These are phyloP conservation scores for Eptesicus fuscus DNA, from an alignment of 2,113 vertebrate species.

Conservation along the genomic window DNA sequence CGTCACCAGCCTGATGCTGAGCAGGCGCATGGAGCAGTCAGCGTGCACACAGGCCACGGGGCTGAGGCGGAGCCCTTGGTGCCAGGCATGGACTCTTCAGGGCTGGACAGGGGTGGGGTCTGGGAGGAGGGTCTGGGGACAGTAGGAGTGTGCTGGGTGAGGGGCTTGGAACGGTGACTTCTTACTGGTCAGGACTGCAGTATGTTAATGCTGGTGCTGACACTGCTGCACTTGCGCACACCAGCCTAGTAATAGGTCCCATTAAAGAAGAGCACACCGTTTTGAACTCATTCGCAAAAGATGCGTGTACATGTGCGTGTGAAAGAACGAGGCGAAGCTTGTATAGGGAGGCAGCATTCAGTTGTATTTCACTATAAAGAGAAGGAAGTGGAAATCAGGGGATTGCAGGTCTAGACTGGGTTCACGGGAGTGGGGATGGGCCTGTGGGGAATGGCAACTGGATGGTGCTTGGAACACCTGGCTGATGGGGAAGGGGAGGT, in stretches of 20 bases:
- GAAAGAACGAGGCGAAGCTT: neutral
- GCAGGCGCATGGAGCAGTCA: neutral
- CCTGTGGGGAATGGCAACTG: neutral
- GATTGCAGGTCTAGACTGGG: neutral
- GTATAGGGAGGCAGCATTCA: neutral
- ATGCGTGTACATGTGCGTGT: neutral
- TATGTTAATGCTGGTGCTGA: neutral
- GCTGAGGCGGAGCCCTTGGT: neutral
- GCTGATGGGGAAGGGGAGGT: neutral
- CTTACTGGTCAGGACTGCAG: neutral
- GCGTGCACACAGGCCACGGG: neutral
- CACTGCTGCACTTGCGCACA: accelerated
- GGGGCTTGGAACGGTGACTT: neutral
- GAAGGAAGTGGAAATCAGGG: neutral
- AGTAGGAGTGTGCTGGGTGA: neutral
- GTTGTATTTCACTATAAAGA: neutral
- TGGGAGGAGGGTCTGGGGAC: neutral
- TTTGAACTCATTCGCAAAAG: neutral
- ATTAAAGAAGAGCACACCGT: neutral
- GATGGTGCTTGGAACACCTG: neutral
- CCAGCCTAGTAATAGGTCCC: neutral
- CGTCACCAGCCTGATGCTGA: neutral
- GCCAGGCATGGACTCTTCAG: neutral
- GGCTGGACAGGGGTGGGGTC: neutral
- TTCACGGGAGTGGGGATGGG: neutral